Conservation (phyloP, 23 tunicate species). For the Phallusia fumigata region DNA sequence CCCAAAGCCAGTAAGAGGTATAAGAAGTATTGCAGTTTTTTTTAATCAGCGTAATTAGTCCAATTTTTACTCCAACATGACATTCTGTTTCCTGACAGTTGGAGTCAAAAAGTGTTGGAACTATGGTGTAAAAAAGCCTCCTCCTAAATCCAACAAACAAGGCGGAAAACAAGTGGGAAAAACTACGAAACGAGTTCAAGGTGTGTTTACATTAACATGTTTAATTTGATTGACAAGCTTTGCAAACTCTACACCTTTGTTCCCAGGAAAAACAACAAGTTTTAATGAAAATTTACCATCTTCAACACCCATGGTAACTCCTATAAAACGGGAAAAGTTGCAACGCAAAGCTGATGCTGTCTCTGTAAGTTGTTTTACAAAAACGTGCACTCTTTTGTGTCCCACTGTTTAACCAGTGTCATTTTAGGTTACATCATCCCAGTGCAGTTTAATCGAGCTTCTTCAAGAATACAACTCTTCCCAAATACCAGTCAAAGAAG, state of each 20-base stretch:
- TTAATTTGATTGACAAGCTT: neutral
- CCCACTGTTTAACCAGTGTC: too few species aligned
- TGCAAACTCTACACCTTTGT: neutral
- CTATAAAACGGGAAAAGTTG: constrained; percentile 54
- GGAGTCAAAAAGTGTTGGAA: neutral
- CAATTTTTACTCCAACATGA: neutral
- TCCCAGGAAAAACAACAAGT: constrained; percentile 30
- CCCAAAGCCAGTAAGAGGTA: neutral
- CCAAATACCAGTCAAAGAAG: neutral
- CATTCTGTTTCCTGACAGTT: too few species aligned
- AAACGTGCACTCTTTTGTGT: too few species aligned
- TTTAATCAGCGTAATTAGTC: neutral
- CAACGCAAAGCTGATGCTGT: neutral
- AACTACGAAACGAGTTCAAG: neutral
- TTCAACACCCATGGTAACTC: constrained; percentile 75
- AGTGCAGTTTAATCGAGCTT: constrained; percentile 56
- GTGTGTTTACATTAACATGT: neutral
- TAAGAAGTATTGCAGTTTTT: too few species aligned
- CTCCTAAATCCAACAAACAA: neutral
- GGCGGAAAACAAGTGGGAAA: neutral
- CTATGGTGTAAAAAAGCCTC: neutral
- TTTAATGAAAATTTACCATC: constrained; percentile 58
- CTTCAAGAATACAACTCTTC: constrained; percentile 47
- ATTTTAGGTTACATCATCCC: constrained; percentile 44
- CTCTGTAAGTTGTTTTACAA: constrained; percentile 9